A percentile compares a stretch with the other conserved stretches of the same genome.
Evolutionary conservation across 2,113 vertebrate genomes (phyloP).

Genomic region (Amphilophus citrinellus): DNA sequence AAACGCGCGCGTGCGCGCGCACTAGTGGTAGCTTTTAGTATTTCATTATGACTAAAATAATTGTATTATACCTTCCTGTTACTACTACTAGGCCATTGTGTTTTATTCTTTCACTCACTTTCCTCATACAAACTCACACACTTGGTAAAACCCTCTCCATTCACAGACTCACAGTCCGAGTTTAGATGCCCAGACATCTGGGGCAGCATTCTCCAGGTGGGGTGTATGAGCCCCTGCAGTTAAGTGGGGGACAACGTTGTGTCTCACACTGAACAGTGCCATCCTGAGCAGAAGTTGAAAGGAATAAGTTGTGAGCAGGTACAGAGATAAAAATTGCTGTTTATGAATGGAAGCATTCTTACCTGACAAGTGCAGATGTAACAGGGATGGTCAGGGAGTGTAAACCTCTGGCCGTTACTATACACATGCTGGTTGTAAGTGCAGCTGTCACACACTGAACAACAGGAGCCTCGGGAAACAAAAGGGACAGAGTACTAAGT

Average conservation of each 20-base stretch:
- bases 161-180: constrained; percentile 34
- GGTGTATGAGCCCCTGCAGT: constrained; percentile 82
- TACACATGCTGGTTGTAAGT: constrained; percentile 81
- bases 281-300: constrained; percentile 65
- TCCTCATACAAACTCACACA: constrained; percentile 84
- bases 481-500: background rate
- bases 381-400: constrained; percentile 77
- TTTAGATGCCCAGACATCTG: constrained; percentile 77
- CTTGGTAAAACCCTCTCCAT: constrained; percentile 83
- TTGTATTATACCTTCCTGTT: too few species aligned
- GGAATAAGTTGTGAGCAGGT: background rate
- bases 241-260: constrained; percentile 75
- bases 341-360: constrained; percentile 25
- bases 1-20: too few species aligned
- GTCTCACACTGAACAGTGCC: constrained; percentile 84
- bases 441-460: constrained; percentile 83
- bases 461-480: constrained; percentile 78
- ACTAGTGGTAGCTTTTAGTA: too few species aligned
- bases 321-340: background rate
- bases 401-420: constrained; percentile 81
- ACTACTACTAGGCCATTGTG: too few species aligned
- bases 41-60: too few species aligned
- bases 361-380: constrained; percentile 84
- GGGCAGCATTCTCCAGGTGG: constrained; percentile 86
- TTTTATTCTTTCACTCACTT: too few species aligned